Evolutionary conservation across 2,113 vertebrate species (phyloP), one percentile per base, ranked within the genome.

Genomic region (Ptyas mucosa): DNA sequence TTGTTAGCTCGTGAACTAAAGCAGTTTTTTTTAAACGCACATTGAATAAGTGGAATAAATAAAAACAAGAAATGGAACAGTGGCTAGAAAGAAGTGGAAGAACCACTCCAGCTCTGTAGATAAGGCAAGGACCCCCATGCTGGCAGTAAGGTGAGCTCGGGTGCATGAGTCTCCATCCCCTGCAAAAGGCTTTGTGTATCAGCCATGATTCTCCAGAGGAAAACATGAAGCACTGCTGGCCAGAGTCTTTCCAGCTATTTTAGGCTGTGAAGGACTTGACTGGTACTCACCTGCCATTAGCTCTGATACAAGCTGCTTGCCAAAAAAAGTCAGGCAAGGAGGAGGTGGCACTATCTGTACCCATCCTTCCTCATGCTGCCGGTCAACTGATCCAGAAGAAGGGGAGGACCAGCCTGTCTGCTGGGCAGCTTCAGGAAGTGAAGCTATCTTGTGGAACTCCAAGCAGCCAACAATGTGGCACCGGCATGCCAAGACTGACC

Each of bases 21-120:
- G 94, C n/a, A 93, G 53, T 91, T 91, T 94, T 53, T 91, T 89
- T 92, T 2, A 51, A 92, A 93, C 87, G 69, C 91, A 49, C 53
- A 51, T 89, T 8, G 91, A 96, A 88, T 90, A 94, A 92, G 85
- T 81, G 75, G 89, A 94, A 90, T 95, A 89, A 34, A 52, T 94
- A 91, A 90, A 88, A 89, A 91, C 0, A 39, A 58, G 49, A 6
- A 29, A 26, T 9, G 39, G 58, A n/a, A 3, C 20, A n/a, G 26
- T 39, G 20, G 0, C 87, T 94, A 20, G 24, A 58, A 89, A 64
- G 89, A 10, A 49, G 46, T 0, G 0, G 58, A 43, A 85, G 92
- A 91, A 90, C 85, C 39, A 93, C 61, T 0, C 15, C 8, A 14
- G 87, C 23, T 51, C 89, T n/a, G 58, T 5, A n/a, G 53, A 24